Evolutionary conservation across 2,888 invertebrate genomes (phyloP), one percentile per base, ranked within the genome.

Genomic region (Koerneria pararmatus): DNA sequence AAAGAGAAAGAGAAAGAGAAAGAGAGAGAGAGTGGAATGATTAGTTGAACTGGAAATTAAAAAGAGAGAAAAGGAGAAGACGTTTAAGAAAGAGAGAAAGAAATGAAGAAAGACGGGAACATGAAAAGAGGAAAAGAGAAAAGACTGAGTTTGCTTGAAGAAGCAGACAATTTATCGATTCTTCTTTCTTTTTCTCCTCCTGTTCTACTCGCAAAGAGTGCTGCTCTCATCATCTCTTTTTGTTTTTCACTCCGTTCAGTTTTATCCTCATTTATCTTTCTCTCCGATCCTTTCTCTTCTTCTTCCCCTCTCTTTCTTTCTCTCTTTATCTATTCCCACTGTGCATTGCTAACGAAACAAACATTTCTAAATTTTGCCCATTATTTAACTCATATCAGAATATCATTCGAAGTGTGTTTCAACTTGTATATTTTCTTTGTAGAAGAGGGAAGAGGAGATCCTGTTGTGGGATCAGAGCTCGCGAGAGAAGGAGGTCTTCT

Each of bases 211-310:
- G n/a, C 37, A 37, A 46, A n/a, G 34, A 19, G 27, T 3, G 11
- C 19, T 19, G 41, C 41, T 19, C 41, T 41, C 41, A 41, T 56
- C 56, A 5, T 19, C 58, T 37, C 29, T 58, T 37, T 58, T n/a
- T 41, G 27, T 15, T n/a, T n/a, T n/a, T n/a, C n/a, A n/a, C n/a
- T n/a, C n/a, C n/a, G n/a, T n/a, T n/a, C n/a, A n/a, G n/a, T n/a
- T n/a, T n/a, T n/a, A n/a, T n/a, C n/a, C n/a, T n/a, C n/a, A n/a
- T 24, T 41, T 46, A 41, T 37, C 58, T 58, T 58, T 46, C 31
- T 37, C 37, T 37, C 11, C 37, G 22, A 5, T 49, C 58, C 4
- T 3, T 58, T 22, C 37, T 24, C 57, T 57, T 15, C 24, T 37
- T 24, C 24, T n/a, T 29, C 11, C 58, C 46, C 58, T 58, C 57